Percentiles rank a stretch among this genome's conserved stretches.
These are phyloP conservation scores for Odontocolon sp. DNA, from an alignment of 2,888 invertebrate genomes.

Conservation along the genomic window DNA sequence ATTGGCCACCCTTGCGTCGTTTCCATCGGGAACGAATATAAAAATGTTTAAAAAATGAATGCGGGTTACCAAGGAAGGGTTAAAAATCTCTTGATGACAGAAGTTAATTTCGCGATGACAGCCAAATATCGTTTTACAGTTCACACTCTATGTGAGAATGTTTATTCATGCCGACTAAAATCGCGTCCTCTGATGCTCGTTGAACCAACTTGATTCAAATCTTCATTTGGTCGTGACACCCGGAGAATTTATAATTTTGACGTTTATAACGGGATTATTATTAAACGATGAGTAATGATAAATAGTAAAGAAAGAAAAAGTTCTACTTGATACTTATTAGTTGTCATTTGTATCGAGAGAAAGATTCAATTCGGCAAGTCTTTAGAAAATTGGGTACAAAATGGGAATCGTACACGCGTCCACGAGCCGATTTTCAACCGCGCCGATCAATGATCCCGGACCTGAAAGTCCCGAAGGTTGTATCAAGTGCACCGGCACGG, in stretches of 20 bases:
- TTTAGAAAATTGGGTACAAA: not conserved
- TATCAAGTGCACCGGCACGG: conserved; percentile 63
- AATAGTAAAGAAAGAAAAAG: not conserved
- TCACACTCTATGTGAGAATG: too few species aligned
- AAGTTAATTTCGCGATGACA: too few species aligned
- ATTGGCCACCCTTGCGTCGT: too few species aligned
- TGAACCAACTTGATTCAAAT: not conserved
- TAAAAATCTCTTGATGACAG: too few species aligned
- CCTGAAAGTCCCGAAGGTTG: conserved; percentile 61
- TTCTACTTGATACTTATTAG: not conserved
- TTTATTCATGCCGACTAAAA: too few species aligned
- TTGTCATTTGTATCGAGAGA: not conserved
- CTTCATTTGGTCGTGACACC: not conserved
- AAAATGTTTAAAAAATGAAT: too few species aligned
- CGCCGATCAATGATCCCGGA: conserved; percentile 1
- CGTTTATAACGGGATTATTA: not conserved
- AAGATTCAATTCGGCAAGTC: not conserved
- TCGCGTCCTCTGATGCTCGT: not conserved
- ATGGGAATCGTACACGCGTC: conserved; percentile 71
- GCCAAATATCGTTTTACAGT: too few species aligned
- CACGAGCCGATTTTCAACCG: conserved; percentile 45
- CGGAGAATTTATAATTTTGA: not conserved
- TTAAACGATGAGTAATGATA: not conserved
- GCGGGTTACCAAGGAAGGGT: too few species aligned
- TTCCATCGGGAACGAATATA: too few species aligned